These are phyloP conservation scores for Pelobates fuscus DNA, from an alignment of 2,113 vertebrate species.

Conservation along the genomic window DNA sequence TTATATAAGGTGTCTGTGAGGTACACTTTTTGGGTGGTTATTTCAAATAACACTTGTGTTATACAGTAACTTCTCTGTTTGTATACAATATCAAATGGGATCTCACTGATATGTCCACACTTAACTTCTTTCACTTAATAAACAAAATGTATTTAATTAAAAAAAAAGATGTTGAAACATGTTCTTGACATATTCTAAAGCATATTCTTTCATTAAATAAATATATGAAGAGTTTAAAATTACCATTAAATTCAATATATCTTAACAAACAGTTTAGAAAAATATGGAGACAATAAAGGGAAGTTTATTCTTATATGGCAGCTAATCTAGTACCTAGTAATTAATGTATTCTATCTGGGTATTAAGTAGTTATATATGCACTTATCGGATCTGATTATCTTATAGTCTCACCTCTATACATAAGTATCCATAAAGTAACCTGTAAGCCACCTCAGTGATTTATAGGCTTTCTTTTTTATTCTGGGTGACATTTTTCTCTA, in stretches of 20 bases:
- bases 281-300: conserved; percentile 23
- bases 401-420: conserved; percentile 20
- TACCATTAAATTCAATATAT: conserved; percentile 14
- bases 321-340: conserved; percentile 18
- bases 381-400: conserved; percentile 29
- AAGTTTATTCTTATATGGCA: not conserved
- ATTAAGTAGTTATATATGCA: conserved; percentile 23
- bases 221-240: no score
- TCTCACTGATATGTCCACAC: no score
- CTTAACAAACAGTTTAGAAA: conserved; percentile 28
- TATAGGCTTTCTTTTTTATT: conserved; percentile 19
- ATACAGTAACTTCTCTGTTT: no score
- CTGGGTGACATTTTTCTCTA: conserved; percentile 29
- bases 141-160: no score
- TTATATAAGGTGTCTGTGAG: no score
- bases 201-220: no score
- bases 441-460: conserved; percentile 39
- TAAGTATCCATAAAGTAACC: conserved; percentile 44
- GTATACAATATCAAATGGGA: no score
- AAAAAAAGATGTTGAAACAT: no score
- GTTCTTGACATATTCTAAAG: no score
- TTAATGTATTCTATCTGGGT: conserved; percentile 28
- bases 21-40: no score
- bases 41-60: no score
- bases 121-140: no score